phyloP scores from a whole-genome alignment of 2,888 invertebrate genomes.

The Stenchaetothrips biformis region DNA sequence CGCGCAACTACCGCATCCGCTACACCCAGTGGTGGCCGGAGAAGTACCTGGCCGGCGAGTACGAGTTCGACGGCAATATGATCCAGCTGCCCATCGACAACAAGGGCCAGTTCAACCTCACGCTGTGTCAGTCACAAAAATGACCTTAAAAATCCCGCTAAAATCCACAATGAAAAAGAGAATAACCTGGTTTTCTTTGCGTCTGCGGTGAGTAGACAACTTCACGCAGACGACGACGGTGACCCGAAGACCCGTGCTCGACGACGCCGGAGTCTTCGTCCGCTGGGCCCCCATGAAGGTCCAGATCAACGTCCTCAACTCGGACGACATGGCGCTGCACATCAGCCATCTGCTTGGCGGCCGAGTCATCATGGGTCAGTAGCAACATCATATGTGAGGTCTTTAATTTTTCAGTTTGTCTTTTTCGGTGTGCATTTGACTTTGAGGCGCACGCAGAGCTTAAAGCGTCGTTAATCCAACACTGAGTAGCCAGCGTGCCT shows the following conservation, averaged over 20 bases:
- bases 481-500: no score
- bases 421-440: neutral
- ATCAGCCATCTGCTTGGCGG: conserved; percentile 68
- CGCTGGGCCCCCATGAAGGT: conserved; percentile 56
- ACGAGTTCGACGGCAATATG: conserved; percentile 59
- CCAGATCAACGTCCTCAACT: conserved; percentile 66
- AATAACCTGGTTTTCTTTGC: conserved; percentile 28
- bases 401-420: neutral
- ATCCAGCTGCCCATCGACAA: conserved; percentile 49
- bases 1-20: conserved; percentile 59
- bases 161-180: neutral
- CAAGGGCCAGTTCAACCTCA: conserved; percentile 69
- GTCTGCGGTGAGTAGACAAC: conserved; percentile 37
- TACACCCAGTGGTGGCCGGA: conserved; percentile 81
- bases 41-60: conserved; percentile 65
- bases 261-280: conserved; percentile 36
- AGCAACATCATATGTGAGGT: neutral
- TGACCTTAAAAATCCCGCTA: conserved; percentile 16
- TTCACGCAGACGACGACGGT: conserved; percentile 50
- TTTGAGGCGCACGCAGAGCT: no score
- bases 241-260: conserved; percentile 45
- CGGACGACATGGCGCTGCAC: conserved; percentile 72
- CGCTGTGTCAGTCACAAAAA: conserved; percentile 52
- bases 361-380: conserved; percentile 58
- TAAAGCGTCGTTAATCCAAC: no score